Conservation (phyloP, 1,140 invertebrate species). For the Argopecten irradians region DNA sequence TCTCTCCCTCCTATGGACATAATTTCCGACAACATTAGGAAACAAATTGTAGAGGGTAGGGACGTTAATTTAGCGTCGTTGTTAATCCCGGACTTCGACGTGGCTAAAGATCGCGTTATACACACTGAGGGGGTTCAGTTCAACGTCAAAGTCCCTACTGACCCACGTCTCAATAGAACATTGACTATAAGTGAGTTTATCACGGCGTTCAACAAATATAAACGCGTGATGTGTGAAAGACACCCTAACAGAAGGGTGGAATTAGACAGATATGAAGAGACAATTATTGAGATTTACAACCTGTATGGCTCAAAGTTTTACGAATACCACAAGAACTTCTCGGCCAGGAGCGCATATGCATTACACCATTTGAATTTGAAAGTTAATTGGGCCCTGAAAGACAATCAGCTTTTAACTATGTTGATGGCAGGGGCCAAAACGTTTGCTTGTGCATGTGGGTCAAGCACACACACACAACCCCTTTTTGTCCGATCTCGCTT, state of each 20-base stretch:
- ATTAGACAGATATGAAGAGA: not conserved
- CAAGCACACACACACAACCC: not conserved
- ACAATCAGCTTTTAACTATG: not conserved
- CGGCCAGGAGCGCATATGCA: not conserved
- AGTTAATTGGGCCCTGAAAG: not conserved
- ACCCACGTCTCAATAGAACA: not conserved
- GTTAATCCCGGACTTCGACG: not conserved
- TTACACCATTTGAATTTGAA: not conserved
- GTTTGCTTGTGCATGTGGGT: not conserved
- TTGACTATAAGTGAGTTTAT: constrained; percentile 31
- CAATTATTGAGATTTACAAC: constrained; percentile 4
- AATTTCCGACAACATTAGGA: not conserved
- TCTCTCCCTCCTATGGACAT: not conserved
- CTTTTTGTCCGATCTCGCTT: not conserved
- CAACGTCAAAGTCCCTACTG: not conserved
- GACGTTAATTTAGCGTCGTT: too few species aligned
- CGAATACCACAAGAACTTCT: constrained; percentile 13
- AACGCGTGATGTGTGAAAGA: not conserved
- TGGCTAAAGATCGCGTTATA: not conserved
- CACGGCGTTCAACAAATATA: not conserved
- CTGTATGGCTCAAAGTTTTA: not conserved
- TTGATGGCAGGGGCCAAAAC: not conserved
- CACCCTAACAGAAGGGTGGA: not conserved
- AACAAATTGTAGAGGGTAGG: too few species aligned
- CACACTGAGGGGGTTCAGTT: not conserved